Base-by-base conservation (phyloP, 2,888 invertebrate genomes). In the Coecobrya sp. region DNA sequence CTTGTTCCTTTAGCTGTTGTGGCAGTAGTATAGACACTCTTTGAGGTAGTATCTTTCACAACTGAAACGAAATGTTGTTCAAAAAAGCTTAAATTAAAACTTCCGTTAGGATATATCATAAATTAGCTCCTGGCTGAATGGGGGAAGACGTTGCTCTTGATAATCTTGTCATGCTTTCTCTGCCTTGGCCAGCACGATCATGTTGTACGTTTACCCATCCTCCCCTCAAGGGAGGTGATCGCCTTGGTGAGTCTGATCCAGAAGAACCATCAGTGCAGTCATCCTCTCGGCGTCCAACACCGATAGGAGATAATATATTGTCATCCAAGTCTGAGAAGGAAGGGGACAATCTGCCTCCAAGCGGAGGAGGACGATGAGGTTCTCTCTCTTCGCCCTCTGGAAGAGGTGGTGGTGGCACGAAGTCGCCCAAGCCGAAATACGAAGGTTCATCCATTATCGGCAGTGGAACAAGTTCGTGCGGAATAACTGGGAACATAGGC, bases 381-480 rank as follows among this genome's bases (percentile, higher is more conserved):
- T 94, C 94, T 22, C 90, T 68, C 42, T 93, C 93, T 25, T 92
- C 93, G n/a, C 85, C 91, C 45, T 93, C 94, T n/a, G 94, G 94
- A n/a, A 94, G 85, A 8, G 94, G 94, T 7, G 92, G 93, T 27
- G 94, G 95, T 30, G 95, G 95, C 27, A 94, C 85, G 25, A 94
- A 93, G 70, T 94, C 93, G 10, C 92, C 92, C 10, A 94, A 68
- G 13, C 94, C 94, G 70, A 94, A 94, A 70, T 94, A 95, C 13
- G 95, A 94, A 16, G 93, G 93, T 11, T 93, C 94, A 86, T 95
- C 95, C 11, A 91, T 87, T 65, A 94, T 52, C 8, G 94, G 94
- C 5, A 89, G 89, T 7, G 94, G 94, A 27, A 94, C 92, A 19
- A 94, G 73, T 30, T 94, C 94, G 3, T 92, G 93, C 27, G 93